A percentile compares a stretch with the other conserved stretches of the same genome.
Evolutionary conservation across 2,888 invertebrate species (phyloP).

Genomic region (Anarsia innoxiella): DNA sequence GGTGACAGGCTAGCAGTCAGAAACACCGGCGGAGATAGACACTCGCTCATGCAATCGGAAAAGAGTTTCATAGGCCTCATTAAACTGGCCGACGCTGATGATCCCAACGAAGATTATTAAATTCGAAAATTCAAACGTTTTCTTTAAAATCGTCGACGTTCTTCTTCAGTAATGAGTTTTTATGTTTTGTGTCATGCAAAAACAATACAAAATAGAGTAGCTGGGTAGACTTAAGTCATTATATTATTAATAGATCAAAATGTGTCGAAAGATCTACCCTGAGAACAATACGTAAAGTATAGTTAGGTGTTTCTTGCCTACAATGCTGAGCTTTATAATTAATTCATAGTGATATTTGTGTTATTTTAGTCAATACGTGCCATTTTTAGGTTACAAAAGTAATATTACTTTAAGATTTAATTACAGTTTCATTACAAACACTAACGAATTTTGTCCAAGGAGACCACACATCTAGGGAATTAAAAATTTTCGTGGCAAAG

Average conservation of each 20-base stretch:
- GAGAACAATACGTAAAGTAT: too few relatives aligned
- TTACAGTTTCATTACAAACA: not conserved
- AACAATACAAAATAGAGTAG: too few relatives aligned
- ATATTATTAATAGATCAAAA: too few relatives aligned
- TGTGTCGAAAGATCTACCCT: too few relatives aligned
- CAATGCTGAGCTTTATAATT: not conserved
- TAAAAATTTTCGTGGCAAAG: too few relatives aligned
- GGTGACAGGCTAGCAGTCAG: constrained; percentile 81
- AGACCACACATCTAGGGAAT: too few relatives aligned
- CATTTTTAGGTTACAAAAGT: constrained; percentile 27
- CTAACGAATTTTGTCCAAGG: too few relatives aligned
- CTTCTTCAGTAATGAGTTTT: too few relatives aligned
- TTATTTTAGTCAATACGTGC: constrained; percentile 47
- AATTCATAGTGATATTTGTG: constrained; percentile 34
- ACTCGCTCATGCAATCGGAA: constrained; percentile 81
- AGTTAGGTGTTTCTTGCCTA: too few relatives aligned
- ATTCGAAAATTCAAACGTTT: constrained; percentile 23
- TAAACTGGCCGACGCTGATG: constrained; percentile 78
- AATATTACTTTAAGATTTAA: constrained; percentile 1
- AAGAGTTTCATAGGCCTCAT: constrained; percentile 90
- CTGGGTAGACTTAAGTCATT: too few relatives aligned
- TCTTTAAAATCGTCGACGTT: not conserved
- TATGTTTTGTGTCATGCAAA: too few relatives aligned
- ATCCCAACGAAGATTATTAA: constrained; percentile 53
- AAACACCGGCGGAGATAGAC: constrained; percentile 80